phyloP scores from a whole-genome alignment of 2,113 vertebrate genomes.

The Ellobius talpinus region DNA sequence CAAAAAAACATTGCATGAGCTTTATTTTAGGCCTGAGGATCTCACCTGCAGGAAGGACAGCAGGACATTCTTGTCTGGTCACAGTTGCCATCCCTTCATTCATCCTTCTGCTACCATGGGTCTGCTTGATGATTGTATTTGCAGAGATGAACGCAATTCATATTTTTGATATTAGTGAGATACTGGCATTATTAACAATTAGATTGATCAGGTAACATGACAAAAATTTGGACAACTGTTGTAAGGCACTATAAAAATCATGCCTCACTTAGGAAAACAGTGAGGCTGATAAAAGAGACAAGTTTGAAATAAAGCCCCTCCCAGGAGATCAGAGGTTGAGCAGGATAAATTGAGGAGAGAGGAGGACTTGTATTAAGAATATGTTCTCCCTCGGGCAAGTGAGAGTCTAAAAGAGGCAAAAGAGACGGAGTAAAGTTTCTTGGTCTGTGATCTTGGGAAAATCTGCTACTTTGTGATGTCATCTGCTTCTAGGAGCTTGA shows the following conservation, averaged over 20 bases:
- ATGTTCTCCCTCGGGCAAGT: background rate
- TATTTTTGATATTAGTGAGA: background rate
- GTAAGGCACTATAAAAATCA: background rate
- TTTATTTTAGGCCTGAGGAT: background rate
- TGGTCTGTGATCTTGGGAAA: background rate
- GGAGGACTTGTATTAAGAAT: background rate
- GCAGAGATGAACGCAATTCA: background rate
- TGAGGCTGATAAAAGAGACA: background rate
- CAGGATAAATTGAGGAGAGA: background rate
- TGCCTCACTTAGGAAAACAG: background rate
- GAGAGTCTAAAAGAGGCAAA: background rate
- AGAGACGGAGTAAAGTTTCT: background rate
- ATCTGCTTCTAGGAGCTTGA: slow-evolving; percentile 39
- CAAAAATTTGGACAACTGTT: background rate
- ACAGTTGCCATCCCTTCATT: background rate
- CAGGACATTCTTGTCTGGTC: background rate
- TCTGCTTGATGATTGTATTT: background rate
- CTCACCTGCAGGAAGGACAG: background rate
- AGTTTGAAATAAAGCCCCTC: background rate
- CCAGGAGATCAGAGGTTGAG: background rate
- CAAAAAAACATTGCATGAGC: background rate
- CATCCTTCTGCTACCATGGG: background rate
- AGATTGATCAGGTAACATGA: background rate
- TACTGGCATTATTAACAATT: background rate
- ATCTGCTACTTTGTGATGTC: slow-evolving; percentile 51